Conservation (phyloP, 2,113 vertebrate genomes). For the Otus sunia region DNA sequence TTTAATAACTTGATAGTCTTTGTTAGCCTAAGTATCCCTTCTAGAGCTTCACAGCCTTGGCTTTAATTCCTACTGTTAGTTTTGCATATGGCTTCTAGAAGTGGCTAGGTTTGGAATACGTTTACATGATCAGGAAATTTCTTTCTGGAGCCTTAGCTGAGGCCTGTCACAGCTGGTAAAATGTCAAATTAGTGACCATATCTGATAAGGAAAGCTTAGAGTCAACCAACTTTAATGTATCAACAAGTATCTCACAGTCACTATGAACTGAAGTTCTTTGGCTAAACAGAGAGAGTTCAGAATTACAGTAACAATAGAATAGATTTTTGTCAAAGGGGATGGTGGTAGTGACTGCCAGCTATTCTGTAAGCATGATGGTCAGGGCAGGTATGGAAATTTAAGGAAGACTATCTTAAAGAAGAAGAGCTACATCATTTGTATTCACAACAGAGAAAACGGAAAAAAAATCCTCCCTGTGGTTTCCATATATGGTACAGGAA, state of each 20-base stretch:
- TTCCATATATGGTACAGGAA: neutral
- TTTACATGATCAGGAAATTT: neutral
- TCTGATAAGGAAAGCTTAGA: neutral
- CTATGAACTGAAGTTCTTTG: neutral
- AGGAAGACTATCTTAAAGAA: neutral
- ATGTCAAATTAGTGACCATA: neutral
- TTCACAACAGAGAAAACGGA: neutral
- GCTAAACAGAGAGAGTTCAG: neutral
- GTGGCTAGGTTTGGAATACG: neutral
- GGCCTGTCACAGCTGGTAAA: neutral
- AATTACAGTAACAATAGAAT: neutral
- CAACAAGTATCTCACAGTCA: neutral
- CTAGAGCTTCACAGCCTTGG: neutral
- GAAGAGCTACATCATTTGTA: neutral
- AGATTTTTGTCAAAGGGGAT: neutral
- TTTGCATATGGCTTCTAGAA: neutral
- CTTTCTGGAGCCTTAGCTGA: neutral
- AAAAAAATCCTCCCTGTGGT: neutral
- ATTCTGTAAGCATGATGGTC: neutral
- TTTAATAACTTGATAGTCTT: neutral
- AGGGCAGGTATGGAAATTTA: neutral
- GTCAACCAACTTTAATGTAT: neutral
- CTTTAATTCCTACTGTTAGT: neutral
- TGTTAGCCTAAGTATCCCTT: neutral
- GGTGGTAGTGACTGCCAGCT: neutral